These are phyloP conservation scores for Leptodactylus fallax DNA, from an alignment of 2,797 vertebrate species.

Conservation along the genomic window DNA sequence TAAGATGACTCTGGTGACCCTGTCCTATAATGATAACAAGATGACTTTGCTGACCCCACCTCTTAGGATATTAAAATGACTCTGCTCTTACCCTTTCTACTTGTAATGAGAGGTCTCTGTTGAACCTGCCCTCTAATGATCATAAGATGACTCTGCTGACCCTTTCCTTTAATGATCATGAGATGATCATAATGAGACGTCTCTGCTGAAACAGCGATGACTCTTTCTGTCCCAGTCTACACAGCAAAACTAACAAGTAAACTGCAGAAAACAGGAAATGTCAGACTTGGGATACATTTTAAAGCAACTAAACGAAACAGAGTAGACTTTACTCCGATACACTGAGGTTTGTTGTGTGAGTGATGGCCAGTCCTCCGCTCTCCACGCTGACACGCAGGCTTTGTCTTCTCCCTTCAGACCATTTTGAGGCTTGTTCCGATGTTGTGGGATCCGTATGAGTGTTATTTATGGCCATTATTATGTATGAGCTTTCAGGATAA, in stretches of 20 bases:
- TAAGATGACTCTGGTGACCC: not conserved
- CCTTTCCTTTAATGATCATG: too few relatives aligned
- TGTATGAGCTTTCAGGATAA: conserved; percentile 40
- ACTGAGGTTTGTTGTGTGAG: not conserved
- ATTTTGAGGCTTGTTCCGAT: conserved; percentile 28
- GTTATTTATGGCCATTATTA: conserved; percentile 50
- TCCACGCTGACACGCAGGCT: too few relatives aligned
- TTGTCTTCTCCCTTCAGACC: conserved; percentile 3
- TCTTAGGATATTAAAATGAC: not conserved
- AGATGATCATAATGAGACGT: not conserved
- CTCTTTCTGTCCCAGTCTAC: not conserved
- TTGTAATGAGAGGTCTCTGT: not conserved
- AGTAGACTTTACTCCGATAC: not conserved
- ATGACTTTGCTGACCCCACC: not conserved
- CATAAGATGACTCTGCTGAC: not conserved
- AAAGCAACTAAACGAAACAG: not conserved
- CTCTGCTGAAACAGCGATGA: not conserved
- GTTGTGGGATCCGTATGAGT: conserved; percentile 9
- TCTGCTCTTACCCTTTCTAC: not conserved
- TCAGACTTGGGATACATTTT: not conserved
- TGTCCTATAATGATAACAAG: not conserved
- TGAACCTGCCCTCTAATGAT: not conserved
- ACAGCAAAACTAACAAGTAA: not conserved
- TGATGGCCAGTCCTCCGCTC: not conserved
- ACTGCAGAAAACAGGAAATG: not conserved